Evolutionary conservation across 2,113 vertebrate genomes (phyloP).

Genomic region (Setophaga kirtlandii): DNA sequence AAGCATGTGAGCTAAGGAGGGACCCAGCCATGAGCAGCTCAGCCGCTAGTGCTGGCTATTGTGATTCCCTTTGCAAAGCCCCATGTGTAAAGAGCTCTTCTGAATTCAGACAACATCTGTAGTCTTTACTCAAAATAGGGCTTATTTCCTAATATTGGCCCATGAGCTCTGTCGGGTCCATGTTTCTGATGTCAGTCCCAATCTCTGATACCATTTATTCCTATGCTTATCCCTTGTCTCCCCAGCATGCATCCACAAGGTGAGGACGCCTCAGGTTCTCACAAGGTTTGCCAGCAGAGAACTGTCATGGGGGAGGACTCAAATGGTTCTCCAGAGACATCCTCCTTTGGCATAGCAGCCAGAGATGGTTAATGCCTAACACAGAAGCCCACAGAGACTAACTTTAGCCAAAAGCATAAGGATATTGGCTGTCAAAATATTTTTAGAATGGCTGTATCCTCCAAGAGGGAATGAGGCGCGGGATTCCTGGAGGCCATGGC

Average conservation of each 20-base stretch:
- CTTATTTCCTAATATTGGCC: not conserved
- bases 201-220: not conserved
- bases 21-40: not conserved
- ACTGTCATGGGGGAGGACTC: not conserved
- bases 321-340: not conserved
- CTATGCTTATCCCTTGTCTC: not conserved
- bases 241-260: not conserved
- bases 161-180: not conserved
- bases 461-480: not conserved
- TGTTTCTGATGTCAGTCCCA: not conserved
- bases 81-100: not conserved
- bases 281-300: not conserved
- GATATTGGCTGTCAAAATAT: not conserved
- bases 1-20: not conserved
- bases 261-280: not conserved
- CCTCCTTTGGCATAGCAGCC: not conserved
- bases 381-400: not conserved
- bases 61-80: not conserved
- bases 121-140: not conserved
- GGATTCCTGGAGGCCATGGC: not conserved
- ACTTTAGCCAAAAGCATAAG: constrained; percentile 21
- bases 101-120: not conserved
- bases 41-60: not conserved
- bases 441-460: constrained; percentile 2
- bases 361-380: not conserved